Base-by-base conservation (phyloP, 2,113 vertebrate genomes). In the Rhineura floridana region DNA sequence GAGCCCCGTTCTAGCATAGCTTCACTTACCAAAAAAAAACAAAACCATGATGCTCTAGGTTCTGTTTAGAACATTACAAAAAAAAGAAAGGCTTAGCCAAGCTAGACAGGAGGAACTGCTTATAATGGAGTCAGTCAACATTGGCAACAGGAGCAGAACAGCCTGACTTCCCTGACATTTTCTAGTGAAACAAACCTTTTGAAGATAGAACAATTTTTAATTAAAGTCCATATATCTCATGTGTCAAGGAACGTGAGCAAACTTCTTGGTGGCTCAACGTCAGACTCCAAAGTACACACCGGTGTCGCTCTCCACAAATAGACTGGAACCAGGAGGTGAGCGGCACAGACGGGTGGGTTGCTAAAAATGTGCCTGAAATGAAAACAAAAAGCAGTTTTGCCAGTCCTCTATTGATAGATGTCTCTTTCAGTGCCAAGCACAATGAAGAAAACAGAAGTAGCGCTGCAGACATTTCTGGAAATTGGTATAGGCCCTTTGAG, bases 161-260 rank as follows among this genome's bases (percentile, higher is more conserved):
- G 93, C 94, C 94, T 95, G 94, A 93, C 94, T 93, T 94, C 95
- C 95, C 95, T 96, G 95, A 95, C 89, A 91, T 91, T 96, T 97
- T 95, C 90, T 91, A 96, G 94, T 94, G 94, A 96, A 91, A 84
- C 90, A 96, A 96, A 93, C 94, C 96, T 96, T 94, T 93, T 77
- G 91, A 94, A 92, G 94, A 87, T 91, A 95, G 94, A 94, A 96
- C 94, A 94, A 95, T 96, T 96, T 96, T 96, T 97, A 96, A 97
- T 97, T 96, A 97, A 96, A 83, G 12, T 63, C 95, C 92, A 91
- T 96, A 30, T 94, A 93, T 95, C 96, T 97, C 96, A 92, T 95
- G 95, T 94, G 94, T 95, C 17, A 13, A 93, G 90, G 95, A 96
- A 96, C 94, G 95, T 96, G 96, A 97, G 93, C 96, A 93, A 95